Conservation (phyloP, 2,888 invertebrate species). For the Acleris sparsana region DNA sequence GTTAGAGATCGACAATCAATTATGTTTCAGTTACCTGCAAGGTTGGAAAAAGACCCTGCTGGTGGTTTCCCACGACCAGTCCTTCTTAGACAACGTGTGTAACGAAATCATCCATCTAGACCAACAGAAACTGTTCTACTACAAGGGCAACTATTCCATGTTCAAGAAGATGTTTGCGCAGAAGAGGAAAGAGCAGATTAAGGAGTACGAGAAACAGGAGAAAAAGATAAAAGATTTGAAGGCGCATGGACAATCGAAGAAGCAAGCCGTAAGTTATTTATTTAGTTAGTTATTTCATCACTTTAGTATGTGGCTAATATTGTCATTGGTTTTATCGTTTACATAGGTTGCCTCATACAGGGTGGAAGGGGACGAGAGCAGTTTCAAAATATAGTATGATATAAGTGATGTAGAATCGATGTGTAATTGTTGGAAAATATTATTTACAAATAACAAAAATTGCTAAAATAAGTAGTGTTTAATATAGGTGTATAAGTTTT, state of each 20-base stretch:
- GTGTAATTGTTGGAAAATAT: no score
- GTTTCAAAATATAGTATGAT: no score
- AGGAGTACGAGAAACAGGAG: conserved; percentile 99
- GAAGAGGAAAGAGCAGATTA: conserved; percentile 96
- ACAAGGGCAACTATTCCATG: conserved; percentile 98
- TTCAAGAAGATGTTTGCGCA: conserved; percentile 99
- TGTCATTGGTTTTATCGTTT: no score
- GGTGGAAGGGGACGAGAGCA: no score
- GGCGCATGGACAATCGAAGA: conserved; percentile 97
- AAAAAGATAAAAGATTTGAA: conserved; percentile 97
- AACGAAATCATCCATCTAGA: conserved; percentile 99
- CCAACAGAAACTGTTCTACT: conserved; percentile 96
- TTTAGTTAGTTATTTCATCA: not conserved
- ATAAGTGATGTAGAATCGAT: no score
- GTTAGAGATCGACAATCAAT: not conserved
- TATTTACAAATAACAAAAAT: no score
- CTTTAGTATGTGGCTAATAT: no score
- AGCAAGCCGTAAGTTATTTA: conserved; percentile 88
- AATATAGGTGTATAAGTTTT: no score
- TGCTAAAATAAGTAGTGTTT: no score
- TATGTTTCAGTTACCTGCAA: conserved; percentile 91
- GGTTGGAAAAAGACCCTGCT: conserved; percentile 99
- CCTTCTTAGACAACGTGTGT: conserved; percentile 99
- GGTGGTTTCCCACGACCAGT: conserved; percentile 99
- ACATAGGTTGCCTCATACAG: no score